Evolutionary conservation across 2,888 invertebrate genomes (phyloP).

Genomic region (Calameuta filiformis): DNA sequence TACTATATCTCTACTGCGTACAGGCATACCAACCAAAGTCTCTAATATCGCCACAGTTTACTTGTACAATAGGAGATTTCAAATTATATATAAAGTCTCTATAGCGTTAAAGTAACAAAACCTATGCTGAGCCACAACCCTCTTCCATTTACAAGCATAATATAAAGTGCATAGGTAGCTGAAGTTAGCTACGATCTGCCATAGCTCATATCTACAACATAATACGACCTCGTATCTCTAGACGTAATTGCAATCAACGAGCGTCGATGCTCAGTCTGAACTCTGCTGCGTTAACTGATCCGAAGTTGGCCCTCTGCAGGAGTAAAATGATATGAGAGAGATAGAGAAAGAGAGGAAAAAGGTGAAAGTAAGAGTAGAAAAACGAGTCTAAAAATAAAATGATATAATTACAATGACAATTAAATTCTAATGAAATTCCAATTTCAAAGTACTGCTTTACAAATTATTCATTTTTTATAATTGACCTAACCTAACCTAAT

Average conservation of each 20-base stretch:
- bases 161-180: neutral
- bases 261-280: neutral
- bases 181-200: neutral
- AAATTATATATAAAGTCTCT: neutral
- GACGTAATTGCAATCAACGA: neutral
- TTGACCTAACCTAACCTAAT: too few relatives aligned
- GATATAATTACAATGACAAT: too few relatives aligned
- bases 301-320: neutral
- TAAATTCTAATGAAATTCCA: too few relatives aligned
- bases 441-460: too few relatives aligned
- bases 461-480: too few relatives aligned
- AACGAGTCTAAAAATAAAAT: too few relatives aligned
- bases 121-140: too few relatives aligned
- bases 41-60: neutral
- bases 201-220: neutral
- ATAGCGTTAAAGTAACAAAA: neutral
- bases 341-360: too few relatives aligned
- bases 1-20: neutral
- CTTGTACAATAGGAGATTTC: neutral
- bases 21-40: neutral
- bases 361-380: too few relatives aligned
- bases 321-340: neutral
- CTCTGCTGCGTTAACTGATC: neutral
- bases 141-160: neutral
- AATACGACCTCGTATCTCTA: neutral